Base-by-base conservation (phyloP, 2,113 vertebrate species). In the Prunella fulvescens region DNA sequence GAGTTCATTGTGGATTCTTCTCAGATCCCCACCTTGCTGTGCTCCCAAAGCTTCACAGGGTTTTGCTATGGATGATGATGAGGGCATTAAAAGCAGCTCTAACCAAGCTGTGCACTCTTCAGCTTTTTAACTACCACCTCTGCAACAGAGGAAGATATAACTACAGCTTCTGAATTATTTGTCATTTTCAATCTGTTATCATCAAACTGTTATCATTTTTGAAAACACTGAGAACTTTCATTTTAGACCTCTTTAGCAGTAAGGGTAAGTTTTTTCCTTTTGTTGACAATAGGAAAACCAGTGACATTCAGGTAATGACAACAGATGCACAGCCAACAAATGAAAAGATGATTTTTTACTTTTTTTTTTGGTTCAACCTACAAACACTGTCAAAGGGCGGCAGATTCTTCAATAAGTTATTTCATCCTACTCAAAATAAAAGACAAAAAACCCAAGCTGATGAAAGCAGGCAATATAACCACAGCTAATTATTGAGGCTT, bases 241-340 rank as follows among this genome's bases (percentile, higher is more conserved):
- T n/a, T 80, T 79, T n/a, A 69, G 28, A 65, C 22, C 39, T 51
- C 25, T 15, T 77, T 8, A 56, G 72, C 81, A 69, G 9, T 15
- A 40, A 40, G 24, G 8, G 9, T 7, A 47, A 6, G 1, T 0
- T n/a, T 39, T n/a, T 31, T 13, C 6, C 7, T 40, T 71, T 89
- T 20, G 33, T 7, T 56, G 29, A 40, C 51, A 84, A 2, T 14
- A 60, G 51, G 19, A 81, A 81, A 60, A 39, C 1, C 31, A 61
- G 17, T 61, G 48, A 45, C 19, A 60, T 31, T 51, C 57, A 47
- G 61, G 48, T 72, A 71, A 73, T 10, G 19, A 60, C 28, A 58
- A 84, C 1, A 78, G 29, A 54, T 12, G 35, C 19, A 45, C 70
- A 54, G 2, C 1, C 4, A 84, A 78, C 4, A 50, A 81, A 57